Base-by-base conservation (phyloP, 2,888 invertebrate genomes). In the Zaprionus bogoriensis region DNA sequence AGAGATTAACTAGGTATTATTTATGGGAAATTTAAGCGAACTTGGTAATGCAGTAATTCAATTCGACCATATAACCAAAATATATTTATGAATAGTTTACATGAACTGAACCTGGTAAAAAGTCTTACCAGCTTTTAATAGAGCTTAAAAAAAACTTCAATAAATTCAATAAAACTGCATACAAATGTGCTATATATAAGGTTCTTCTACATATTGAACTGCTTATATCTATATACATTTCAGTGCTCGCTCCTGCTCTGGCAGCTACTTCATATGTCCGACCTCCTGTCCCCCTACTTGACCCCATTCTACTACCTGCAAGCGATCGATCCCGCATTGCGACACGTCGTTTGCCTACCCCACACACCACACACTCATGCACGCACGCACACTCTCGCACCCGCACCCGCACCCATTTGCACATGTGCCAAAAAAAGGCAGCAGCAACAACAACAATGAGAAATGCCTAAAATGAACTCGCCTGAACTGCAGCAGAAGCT, bases 401-500 rank as follows among this genome's bases (percentile, higher is more conserved):
- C 32, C 22, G n/a, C 53, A 14, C 42, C 19, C 67, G 44, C 44
- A 46, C 42, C 39, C 54, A 62, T 48, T 58, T 50, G 54, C 38
- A 59, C 42, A 62, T 17, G 74, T 70, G 75, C 64, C 71, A 63
- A 70, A 69, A 74, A 68, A 55, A 36, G 50, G 27, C 9, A 23
- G 39, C 23, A 30, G 30, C 28, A 53, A 53, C 48, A 42, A 25
- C 25, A 47, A 30, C 30, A 67, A 48, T 39, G 23, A 45, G n/a
- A 51, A 52, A 60, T 36, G 32, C 30, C 50, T 32, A 23, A 17
- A 65, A 48, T 80, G 80, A 80, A 80, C 80, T 80, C 87, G 60
- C 58, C 67, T 87, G 80, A 80, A 80, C 80, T 81, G 65, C 58
- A 65, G 52, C 48, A 46, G 55, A 52, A 57, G 67, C 63, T 52